Evolutionary conservation across 2,113 vertebrate species (phyloP).

Genomic region (Cardinalis cardinalis): DNA sequence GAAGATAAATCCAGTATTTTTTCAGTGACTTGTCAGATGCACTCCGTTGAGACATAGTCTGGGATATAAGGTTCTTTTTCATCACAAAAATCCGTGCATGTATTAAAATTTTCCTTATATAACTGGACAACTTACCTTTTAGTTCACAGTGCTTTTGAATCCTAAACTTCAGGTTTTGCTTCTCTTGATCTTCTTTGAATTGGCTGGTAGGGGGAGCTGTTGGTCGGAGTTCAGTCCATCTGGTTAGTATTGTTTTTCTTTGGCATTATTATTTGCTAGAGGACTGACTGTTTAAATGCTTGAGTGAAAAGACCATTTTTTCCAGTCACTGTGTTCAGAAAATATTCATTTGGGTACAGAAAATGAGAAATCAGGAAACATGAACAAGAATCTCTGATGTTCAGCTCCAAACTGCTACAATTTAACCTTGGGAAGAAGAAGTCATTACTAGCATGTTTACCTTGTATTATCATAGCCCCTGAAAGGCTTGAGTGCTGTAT

Average conservation of each 20-base stretch:
- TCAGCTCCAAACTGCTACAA: not conserved
- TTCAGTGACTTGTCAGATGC: not conserved
- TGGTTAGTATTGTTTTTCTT: conserved; percentile 2
- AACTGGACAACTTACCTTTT: not conserved
- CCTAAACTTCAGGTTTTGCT: not conserved
- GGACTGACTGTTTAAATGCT: conserved; percentile 36
- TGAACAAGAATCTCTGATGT: not conserved
- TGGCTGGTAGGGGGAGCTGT: conserved; percentile 53
- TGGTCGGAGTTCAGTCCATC: conserved; percentile 28
- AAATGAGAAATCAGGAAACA: conserved; percentile 16
- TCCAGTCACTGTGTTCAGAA: conserved; percentile 39
- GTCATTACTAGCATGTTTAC: not conserved
- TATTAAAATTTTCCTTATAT: not conserved
- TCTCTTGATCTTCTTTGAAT: not conserved
- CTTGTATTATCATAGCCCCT: not conserved
- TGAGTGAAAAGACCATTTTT: not conserved
- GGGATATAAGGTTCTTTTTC: not conserved
- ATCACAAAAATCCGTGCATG: not conserved
- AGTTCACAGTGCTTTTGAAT: not conserved
- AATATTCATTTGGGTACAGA: conserved; percentile 12
- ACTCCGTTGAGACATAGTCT: not conserved
- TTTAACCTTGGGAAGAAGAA: not conserved
- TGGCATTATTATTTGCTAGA: conserved; percentile 40
- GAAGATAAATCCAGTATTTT: not conserved
- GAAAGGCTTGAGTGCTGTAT: not conserved